Evolutionary conservation across 2,797 vertebrate genomes (phyloP).

Genomic region (Eospalax fontanierii): DNA sequence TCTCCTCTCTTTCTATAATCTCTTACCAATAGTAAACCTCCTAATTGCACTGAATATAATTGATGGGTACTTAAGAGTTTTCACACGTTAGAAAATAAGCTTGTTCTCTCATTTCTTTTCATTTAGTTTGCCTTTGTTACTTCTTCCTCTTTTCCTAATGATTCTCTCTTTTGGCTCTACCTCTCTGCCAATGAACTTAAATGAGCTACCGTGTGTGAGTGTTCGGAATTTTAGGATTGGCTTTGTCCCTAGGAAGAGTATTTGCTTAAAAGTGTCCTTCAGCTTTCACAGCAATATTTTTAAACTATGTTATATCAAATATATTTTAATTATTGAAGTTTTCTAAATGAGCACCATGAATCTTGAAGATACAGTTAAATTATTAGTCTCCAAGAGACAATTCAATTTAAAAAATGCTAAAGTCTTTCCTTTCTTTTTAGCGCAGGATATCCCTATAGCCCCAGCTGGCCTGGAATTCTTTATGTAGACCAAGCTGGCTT

Average conservation of each 20-base stretch:
- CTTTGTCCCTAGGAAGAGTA: not conserved
- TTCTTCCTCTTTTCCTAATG: not conserved
- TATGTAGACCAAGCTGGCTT: no score
- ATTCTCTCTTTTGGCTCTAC: not conserved
- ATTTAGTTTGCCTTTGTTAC: not conserved
- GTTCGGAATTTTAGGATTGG: not conserved
- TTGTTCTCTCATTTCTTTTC: not conserved
- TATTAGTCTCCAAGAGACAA: conserved; percentile 44
- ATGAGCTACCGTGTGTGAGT: not conserved
- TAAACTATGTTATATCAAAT: not conserved
- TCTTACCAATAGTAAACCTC: not conserved
- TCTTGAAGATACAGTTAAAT: conserved; percentile 23
- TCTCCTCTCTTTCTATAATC: not conserved
- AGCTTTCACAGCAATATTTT: not conserved
- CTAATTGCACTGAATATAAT: not conserved
- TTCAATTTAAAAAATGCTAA: not conserved
- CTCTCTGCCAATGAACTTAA: not conserved
- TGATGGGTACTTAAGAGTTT: not conserved
- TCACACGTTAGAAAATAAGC: conserved; percentile 7
- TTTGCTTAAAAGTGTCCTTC: not conserved
- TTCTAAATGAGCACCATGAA: conserved; percentile 3
- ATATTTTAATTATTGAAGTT: conserved; percentile 52
- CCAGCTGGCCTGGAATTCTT: no score
- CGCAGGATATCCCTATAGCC: no score
- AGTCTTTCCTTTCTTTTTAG: no score